Evolutionary conservation across 2,888 invertebrate genomes (phyloP), one percentile per base, ranked within the genome.

Genomic region (Bruchidius siliquastri): DNA sequence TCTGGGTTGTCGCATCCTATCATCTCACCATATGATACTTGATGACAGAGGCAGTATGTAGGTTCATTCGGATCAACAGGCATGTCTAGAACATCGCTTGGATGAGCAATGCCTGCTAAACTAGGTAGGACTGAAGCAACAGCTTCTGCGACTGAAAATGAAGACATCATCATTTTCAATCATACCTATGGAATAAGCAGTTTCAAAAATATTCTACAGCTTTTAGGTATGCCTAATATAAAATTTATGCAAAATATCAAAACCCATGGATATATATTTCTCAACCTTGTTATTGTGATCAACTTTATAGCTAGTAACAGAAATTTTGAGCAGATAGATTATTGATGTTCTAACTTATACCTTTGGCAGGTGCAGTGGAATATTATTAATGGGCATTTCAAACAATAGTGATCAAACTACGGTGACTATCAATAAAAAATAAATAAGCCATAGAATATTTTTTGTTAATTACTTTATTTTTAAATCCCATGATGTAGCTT

Each of bases 1-100:
- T 95, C 95, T 71, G 92, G 92, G 87, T 97, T 97, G 87, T 98
- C 97, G 89, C 97, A 98, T 77, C 95, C 96, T 84, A 98, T 96
- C 97, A 98, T 98, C 88, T 97, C 96, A 73, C 97, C 97, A 82
- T 96, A 97, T 2, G 97, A 97, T 71, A 95, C 95, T 90, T 99
- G 98, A 87, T 98, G 97, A 84, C 99, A 99, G 67, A 98, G 88
- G 86, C 98, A 99, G 85, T 99, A 99, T 0, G 98, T 98, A 0
- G 99, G 99, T 85, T 99, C 99, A 84, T 99, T 99, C 0, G 99
- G 99, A 89, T 99, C 95, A 0, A 95, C 95, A 0, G 95, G 95
- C 95, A 95, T 95, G 80, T 95, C 95, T 67, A 95, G 87, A 18
- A 95, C 95, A 84, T 95, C 98, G 78, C 97, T 95, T 0, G 96